These are phyloP conservation scores for Poecile montanus DNA, from an alignment of 2,797 vertebrate genomes.

Conservation along the genomic window DNA sequence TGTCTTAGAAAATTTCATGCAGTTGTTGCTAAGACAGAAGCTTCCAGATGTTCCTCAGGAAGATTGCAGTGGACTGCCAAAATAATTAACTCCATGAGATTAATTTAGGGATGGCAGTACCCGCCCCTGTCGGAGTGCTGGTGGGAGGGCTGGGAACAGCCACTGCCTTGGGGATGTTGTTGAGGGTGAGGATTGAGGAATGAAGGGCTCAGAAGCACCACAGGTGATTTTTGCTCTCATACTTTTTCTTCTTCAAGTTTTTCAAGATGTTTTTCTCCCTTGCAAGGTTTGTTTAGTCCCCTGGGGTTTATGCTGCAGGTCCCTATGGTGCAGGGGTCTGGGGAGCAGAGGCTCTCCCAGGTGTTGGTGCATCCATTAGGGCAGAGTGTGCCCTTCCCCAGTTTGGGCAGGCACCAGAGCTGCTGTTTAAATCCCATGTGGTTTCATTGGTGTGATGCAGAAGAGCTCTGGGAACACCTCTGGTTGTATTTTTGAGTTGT, in stretches of 20 bases:
- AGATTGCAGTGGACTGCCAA: not conserved
- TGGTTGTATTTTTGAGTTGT: not conserved
- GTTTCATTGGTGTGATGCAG: not conserved
- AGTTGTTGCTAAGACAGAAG: not conserved
- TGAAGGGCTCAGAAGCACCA: not conserved
- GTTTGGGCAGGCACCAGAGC: not conserved
- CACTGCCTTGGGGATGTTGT: not conserved
- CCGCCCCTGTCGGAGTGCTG: not conserved
- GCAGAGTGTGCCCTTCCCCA: not conserved
- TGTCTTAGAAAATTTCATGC: not conserved
- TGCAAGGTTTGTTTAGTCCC: not conserved
- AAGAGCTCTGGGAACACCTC: not conserved
- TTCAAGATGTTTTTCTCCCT: not conserved
- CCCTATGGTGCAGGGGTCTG: not conserved
- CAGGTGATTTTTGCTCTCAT: not conserved
- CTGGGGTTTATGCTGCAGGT: not conserved
- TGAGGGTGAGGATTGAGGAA: not conserved
- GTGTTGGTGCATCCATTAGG: not conserved
- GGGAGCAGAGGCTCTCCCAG: not conserved
- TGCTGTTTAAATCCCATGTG: not conserved
- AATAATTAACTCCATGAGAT: not conserved
- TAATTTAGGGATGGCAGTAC: not conserved
- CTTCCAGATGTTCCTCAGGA: slow-evolving; percentile 31
- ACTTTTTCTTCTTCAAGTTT: not conserved
- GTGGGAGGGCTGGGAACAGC: not conserved